Percentiles rank a stretch among this genome's conserved stretches.
Conservation (phyloP, 2,113 vertebrate species). For the Amblyornis subalaris region DNA sequence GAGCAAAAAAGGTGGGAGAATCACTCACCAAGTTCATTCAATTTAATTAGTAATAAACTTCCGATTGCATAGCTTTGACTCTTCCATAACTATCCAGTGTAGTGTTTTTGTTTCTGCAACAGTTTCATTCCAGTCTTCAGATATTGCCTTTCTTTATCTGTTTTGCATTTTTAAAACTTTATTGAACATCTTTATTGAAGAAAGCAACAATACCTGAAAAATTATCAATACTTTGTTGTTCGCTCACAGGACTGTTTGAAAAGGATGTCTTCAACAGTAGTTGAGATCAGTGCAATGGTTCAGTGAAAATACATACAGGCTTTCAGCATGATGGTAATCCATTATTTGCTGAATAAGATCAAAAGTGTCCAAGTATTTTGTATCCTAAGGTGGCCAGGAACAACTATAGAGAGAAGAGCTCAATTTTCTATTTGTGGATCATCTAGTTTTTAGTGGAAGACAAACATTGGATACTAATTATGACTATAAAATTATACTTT, state of each 20-base stretch:
- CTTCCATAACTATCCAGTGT: background rate
- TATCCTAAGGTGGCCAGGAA: background rate
- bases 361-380: background rate
- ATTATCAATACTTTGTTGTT: background rate
- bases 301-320: background rate
- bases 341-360: background rate
- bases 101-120: background rate
- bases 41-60: background rate
- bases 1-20: background rate
- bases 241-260: background rate
- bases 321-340: background rate
- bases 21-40: background rate
- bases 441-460: background rate
- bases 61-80: background rate
- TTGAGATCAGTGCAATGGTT: background rate
- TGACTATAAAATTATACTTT: background rate
- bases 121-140: background rate
- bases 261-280: background rate
- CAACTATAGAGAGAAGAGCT: background rate
- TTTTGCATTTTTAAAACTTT: background rate
- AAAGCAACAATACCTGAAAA: background rate
- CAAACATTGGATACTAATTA: background rate
- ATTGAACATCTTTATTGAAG: background rate
- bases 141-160: background rate
- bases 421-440: background rate